A percentile compares a stretch with the other conserved stretches of the same genome.
Evolutionary conservation across 2,113 vertebrate genomes (phyloP).

Genomic region (Sula dactylatra): DNA sequence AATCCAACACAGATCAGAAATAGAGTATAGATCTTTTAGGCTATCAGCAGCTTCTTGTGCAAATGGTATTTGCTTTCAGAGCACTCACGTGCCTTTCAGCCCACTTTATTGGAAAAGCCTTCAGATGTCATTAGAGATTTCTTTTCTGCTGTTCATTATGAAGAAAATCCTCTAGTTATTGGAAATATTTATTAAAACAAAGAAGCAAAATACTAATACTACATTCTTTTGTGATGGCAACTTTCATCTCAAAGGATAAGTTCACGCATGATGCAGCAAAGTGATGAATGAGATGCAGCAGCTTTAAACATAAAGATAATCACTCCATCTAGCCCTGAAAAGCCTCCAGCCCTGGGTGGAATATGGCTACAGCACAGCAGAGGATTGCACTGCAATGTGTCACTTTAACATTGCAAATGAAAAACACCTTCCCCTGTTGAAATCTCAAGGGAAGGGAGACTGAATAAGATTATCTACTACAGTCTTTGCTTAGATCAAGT

Average conservation of each 20-base stretch:
- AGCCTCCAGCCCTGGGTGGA: slow-evolving; percentile 35
- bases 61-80: slow-evolving; percentile 37
- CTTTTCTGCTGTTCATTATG: slow-evolving; percentile 20
- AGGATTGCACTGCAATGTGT: slow-evolving; percentile 22
- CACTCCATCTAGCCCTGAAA: slow-evolving; percentile 33
- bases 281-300: slow-evolving; percentile 54
- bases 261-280: slow-evolving; percentile 53
- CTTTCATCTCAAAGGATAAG: slow-evolving; percentile 30
- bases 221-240: neutral
- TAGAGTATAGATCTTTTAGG: slow-evolving; percentile 22
- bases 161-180: slow-evolving; percentile 50
- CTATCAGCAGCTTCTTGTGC: neutral
- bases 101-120: slow-evolving; percentile 46
- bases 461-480: neutral
- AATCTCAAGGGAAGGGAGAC: neutral
- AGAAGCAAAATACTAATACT: slow-evolving; percentile 22
- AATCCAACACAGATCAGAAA: neutral
- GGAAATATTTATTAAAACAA: slow-evolving; percentile 55
- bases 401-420: slow-evolving; percentile 8
- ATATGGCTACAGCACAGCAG: neutral
- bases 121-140: slow-evolving; percentile 49
- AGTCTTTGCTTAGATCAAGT: neutral
- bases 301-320: slow-evolving; percentile 53
- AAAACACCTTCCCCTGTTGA: slow-evolving; percentile 17
- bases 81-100: neutral